Evolutionary conservation across 2,113 vertebrate genomes (phyloP), one percentile per base, ranked within the genome.

Genomic region (Ammodytes dubius): DNA sequence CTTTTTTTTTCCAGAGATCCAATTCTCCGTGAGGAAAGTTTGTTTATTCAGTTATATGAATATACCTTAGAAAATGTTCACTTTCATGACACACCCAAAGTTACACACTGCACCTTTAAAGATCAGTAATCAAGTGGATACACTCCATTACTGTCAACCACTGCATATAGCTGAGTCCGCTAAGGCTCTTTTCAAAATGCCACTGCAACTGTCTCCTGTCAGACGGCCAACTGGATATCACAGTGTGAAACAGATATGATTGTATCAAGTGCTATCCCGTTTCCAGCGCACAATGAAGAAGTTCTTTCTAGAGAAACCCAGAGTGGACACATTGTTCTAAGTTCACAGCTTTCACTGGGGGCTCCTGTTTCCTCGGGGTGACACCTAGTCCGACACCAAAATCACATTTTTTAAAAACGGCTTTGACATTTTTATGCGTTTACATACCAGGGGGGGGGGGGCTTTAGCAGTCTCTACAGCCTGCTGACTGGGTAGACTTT

Each of bases 221-320:
- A 70, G 17, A 14, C 66, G 1, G 68, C 68, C 45, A 50, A 50
- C 71, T 63, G 72, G 47, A 68, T 5, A 7, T 73, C 66, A 12
- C 6, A 57, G 66, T 57, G 82, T 79, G 82, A 82, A 85, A 83
- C 72, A 42, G 85, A 83, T 83, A 60, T 68, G 79, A 85, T 85
- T 71, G 70, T 73, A 77, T 89, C 77, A 0, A 54, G 11, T 2
- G 66, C 42, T 40, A 43, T 76, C 57, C 6, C 37, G 67, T 76
- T 79, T 81, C 83, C n/a, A 10, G 65, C 17, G 6, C 7, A 81
- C 81, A 79, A 70, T 65, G 63, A 64, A 14, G 10, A 14, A 40
- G 15, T 82, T 82, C 71, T 82, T 57, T 72, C 4, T 27, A 27
- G 27, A 40, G 69, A 49, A 6, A 53, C 56, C 47, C 72, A 70